Evolutionary conservation across 2,797 vertebrate species (phyloP).

Genomic region (Delichon dasypus): DNA sequence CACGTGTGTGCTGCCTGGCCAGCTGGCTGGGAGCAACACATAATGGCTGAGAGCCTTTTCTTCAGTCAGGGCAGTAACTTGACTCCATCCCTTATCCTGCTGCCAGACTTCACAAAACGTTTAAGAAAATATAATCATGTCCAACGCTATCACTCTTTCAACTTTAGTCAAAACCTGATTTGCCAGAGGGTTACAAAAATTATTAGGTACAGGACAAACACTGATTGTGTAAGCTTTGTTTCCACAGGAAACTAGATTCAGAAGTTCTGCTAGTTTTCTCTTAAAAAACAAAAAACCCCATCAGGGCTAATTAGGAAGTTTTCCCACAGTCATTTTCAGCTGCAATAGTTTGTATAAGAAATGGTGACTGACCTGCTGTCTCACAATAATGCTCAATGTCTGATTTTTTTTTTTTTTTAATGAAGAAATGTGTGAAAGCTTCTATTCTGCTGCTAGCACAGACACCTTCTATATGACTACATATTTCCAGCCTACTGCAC

Average conservation of each 20-base stretch:
- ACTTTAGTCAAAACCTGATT: neutral
- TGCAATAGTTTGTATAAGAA: neutral
- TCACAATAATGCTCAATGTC: neutral
- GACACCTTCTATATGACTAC: neutral
- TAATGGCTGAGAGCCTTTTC: neutral
- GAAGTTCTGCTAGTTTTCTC: constrained; percentile 14
- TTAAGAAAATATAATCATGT: neutral
- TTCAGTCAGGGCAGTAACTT: neutral
- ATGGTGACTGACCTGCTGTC: neutral
- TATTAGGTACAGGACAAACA: constrained; percentile 20
- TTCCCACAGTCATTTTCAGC: constrained; percentile 25
- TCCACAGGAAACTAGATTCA: constrained; percentile 52
- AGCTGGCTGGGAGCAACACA: neutral
- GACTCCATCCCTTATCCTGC: neutral
- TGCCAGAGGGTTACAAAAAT: neutral
- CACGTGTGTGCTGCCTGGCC: neutral
- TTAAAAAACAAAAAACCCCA: neutral
- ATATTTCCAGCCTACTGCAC: neutral
- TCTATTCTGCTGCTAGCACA: neutral
- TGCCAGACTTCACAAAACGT: neutral
- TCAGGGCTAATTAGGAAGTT: neutral
- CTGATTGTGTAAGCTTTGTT: constrained; percentile 38
- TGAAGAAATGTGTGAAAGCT: neutral
- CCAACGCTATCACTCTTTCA: neutral
- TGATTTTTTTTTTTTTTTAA: neutral